Percentiles rank a stretch among this genome's conserved stretches.
phyloP scores from a whole-genome alignment of 2,797 vertebrate species.

The Sebastes matsubarae region DNA sequence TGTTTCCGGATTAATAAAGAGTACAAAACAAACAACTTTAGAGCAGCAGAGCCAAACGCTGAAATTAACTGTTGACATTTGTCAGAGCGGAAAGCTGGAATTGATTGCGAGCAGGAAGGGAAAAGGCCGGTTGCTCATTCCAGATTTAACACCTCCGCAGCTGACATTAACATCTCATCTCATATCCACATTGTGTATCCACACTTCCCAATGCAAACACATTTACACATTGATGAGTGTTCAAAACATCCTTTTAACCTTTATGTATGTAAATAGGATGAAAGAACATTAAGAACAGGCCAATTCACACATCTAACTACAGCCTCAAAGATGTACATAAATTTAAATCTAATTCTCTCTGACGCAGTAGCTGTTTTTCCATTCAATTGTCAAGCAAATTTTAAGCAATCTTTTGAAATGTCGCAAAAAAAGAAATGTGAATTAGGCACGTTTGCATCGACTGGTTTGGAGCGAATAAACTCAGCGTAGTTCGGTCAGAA shows the following conservation, averaged over 20 bases:
- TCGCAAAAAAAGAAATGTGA: no score
- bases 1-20: slow-evolving; percentile 39
- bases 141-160: neutral
- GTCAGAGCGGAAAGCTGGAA: slow-evolving; percentile 34
- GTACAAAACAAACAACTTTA: slow-evolving; percentile 27
- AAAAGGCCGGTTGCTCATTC: neutral
- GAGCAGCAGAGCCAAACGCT: neutral
- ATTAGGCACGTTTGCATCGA: no score
- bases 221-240: neutral
- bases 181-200: neutral
- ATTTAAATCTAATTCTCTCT: neutral
- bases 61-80: slow-evolving; percentile 54
- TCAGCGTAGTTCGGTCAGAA: no score
- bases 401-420: no score
- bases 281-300: neutral
- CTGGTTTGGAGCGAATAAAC: no score
- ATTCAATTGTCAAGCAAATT: no score
- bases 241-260: neutral
- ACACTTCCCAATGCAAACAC: neutral
- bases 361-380: neutral
- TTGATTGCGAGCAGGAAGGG: slow-evolving; percentile 32
- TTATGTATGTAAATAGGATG: neutral
- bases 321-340: slow-evolving; percentile 1
- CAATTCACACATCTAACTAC: neutral
- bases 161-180: slow-evolving; percentile 15